Evolutionary conservation across 1,140 invertebrate species (phyloP).

Genomic region (Drosophila pruinosa): DNA sequence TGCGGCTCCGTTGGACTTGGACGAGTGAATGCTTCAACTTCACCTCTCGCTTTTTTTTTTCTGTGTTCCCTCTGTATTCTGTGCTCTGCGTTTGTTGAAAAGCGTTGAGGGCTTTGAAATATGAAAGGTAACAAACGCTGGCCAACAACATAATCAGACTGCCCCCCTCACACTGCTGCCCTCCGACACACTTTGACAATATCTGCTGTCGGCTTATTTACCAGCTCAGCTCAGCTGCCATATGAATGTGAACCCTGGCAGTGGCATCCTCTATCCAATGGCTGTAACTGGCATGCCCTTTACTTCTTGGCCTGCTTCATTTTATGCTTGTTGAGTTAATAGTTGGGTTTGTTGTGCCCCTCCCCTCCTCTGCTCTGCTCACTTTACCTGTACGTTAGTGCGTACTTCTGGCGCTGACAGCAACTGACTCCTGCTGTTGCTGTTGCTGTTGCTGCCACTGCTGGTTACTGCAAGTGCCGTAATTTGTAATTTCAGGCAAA

Average conservation of each 20-base stretch:
- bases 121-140: slow-evolving; percentile 71
- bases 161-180: background rate
- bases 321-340: slow-evolving; percentile 81
- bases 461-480: slow-evolving; percentile 68
- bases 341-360: slow-evolving; percentile 51
- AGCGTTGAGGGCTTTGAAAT: slow-evolving; percentile 78
- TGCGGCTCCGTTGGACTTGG: slow-evolving; percentile 72
- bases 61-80: no score
- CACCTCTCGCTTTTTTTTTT: slow-evolving; percentile 3
- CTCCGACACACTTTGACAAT: slow-evolving; percentile 52
- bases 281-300: no score
- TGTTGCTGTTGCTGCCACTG: slow-evolving; percentile 1
- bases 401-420: slow-evolving; percentile 25
- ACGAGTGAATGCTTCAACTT: slow-evolving; percentile 34
- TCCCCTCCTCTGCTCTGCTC: background rate
- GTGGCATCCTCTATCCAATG: slow-evolving; percentile 19
- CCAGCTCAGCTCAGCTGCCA: slow-evolving; percentile 54
- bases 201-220: slow-evolving; percentile 75
- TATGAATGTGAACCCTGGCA: slow-evolving; percentile 40
- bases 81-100: slow-evolving; percentile 36
- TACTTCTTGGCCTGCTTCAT: slow-evolving; percentile 62
- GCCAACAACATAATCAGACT: slow-evolving; percentile 48
- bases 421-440: slow-evolving; percentile 8
- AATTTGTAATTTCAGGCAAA: slow-evolving; percentile 80
- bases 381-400: slow-evolving; percentile 34